Percentiles rank a stretch among this genome's conserved stretches.
Conservation (phyloP, 1,140 invertebrate species). For the Drosophila malerkotliana region DNA sequence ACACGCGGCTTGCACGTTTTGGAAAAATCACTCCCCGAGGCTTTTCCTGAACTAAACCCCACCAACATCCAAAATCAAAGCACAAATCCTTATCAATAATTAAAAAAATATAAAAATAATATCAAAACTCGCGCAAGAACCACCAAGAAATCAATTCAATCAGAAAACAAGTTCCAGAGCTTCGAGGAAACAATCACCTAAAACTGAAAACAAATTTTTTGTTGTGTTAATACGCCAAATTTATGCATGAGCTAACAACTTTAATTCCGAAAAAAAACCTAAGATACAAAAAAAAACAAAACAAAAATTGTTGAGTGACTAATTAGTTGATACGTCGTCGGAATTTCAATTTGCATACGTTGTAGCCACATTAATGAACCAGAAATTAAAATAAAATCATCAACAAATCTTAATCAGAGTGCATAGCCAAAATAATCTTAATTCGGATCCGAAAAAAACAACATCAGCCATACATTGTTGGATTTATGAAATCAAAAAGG, state of each 20-base stretch:
- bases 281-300: constrained; percentile 24
- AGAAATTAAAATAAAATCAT: constrained; percentile 56
- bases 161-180: constrained; percentile 42
- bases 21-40: constrained; percentile 57
- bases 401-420: constrained; percentile 57
- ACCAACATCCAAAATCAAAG: constrained; percentile 13
- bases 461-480: constrained; percentile 48
- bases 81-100: constrained; percentile 47
- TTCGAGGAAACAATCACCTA: constrained; percentile 52
- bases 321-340: constrained; percentile 60
- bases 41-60: constrained; percentile 43
- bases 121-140: background rate
- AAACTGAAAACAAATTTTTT: constrained; percentile 56
- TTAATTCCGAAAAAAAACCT: constrained; percentile 48
- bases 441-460: constrained; percentile 8
- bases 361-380: constrained; percentile 44
- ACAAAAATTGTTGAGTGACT: constrained; percentile 62
- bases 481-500: constrained; percentile 81
- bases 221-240: constrained; percentile 60
- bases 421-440: constrained; percentile 29
- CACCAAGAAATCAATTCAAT: constrained; percentile 6
- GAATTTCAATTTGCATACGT: constrained; percentile 65
- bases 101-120: constrained; percentile 13
- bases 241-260: constrained; percentile 69
- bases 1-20: constrained; percentile 79